Evolutionary conservation across 2,113 vertebrate genomes (phyloP), one percentile per base, ranked within the genome.

Genomic region (Brevimyrus niger): DNA sequence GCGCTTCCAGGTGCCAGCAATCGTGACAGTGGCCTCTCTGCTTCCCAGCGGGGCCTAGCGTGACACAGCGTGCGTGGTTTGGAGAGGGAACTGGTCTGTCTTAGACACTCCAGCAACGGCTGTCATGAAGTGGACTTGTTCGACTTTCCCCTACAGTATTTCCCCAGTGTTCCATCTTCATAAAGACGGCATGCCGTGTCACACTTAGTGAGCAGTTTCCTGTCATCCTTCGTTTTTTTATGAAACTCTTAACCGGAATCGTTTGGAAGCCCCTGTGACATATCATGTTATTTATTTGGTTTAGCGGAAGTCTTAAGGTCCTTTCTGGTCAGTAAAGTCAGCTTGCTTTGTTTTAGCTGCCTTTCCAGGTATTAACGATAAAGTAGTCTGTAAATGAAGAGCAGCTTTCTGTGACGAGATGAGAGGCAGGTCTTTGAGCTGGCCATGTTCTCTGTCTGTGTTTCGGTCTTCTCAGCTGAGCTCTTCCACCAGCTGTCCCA

Each of bases 401-500:
- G 19, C 73, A 80, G 35, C 35, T 84, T 47, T 23, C 82, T 4
- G 9, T 47, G 44, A 19, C n/a, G 23, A n/a, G 82, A 47, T 47
- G n/a, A 9, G 80, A 42, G 38, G 44, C 80, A 23, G 35, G n/a
- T 44, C 80, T 47, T 47, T 35, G 80, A 44, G 80, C 80, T 55
- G 69, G 86, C 89, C 76, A 84, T 89, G 84, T 38, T 84, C 10
- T 90, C 58, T 17, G 89, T 88, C 0, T 35, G 69, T 46, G 9
- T 89, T 35, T 92, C 89, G 88, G 90, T 94, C 87, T 92, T 90
- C 58, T 23, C 69, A 97, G 98, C 95, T 31, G 98, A 99, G 85
- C 95, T 98, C 89, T 99, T 99, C 93, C 98, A 99, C 94, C 98
- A 99, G 93, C 96, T 99, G 91, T 98, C 98, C 48, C 97, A 99